Conservation (phyloP, 1,140 invertebrate species). For the Bombus consobrinus region DNA sequence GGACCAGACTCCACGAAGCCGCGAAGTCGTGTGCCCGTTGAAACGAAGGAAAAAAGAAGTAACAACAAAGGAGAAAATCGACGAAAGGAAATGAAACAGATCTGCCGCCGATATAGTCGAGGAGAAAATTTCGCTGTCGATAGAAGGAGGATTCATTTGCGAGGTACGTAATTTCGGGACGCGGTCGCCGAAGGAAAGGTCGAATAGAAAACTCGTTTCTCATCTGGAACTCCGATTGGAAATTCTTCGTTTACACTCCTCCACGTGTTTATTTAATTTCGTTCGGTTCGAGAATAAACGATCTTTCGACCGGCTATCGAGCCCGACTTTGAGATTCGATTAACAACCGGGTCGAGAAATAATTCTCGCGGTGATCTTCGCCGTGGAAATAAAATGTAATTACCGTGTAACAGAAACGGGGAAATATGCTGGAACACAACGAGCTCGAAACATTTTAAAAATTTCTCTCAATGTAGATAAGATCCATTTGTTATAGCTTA, state of each 20-base stretch:
- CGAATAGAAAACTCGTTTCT: constrained; percentile 22
- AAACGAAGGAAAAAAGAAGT: background rate
- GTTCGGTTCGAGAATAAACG: constrained; percentile 21
- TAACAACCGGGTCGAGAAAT: constrained; percentile 16
- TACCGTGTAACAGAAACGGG: background rate
- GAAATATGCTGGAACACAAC: background rate
- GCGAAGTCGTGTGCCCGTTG: too few relatives aligned
- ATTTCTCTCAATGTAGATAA: background rate
- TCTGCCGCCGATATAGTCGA: background rate
- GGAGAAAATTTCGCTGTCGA: background rate
- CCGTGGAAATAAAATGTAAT: background rate
- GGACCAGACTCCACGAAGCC: background rate
- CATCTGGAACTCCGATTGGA: constrained; percentile 22
- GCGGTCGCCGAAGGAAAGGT: constrained; percentile 3
- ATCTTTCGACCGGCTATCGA: background rate
- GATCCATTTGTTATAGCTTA: background rate
- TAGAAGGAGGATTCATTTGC: background rate
- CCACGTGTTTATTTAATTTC: constrained; percentile 48
- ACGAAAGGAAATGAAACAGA: background rate
- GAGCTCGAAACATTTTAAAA: background rate
- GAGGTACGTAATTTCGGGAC: constrained; percentile 21
- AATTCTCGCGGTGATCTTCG: background rate
- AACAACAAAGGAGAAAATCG: background rate
- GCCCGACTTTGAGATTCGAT: constrained; percentile 22
- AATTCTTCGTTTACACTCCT: constrained; percentile 24